Conservation (phyloP, 2,888 invertebrate species). For the Taenaris catops region DNA sequence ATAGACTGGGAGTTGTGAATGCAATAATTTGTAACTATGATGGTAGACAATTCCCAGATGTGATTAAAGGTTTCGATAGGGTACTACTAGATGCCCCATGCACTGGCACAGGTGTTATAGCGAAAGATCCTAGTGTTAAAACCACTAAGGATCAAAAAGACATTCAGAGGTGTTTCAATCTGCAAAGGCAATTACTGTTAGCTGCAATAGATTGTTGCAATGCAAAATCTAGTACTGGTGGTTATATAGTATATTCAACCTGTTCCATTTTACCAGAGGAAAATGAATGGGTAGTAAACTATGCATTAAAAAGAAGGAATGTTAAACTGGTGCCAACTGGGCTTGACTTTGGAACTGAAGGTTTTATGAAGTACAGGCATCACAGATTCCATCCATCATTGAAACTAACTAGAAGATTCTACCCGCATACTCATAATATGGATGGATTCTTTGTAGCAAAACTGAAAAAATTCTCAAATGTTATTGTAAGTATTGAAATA, state of each 20-base stretch:
- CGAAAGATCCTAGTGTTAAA: conserved; percentile 98
- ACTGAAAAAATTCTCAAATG: conserved; percentile 96
- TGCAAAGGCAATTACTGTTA: conserved; percentile 94
- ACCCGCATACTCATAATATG: conserved; percentile 99
- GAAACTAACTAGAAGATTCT: conserved; percentile 93
- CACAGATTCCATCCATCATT: conserved; percentile 94
- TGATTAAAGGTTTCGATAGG: conserved; percentile 96
- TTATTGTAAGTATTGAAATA: conserved; percentile 60
- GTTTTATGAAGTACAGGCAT: conserved; percentile 93
- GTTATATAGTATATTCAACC: conserved; percentile 98
- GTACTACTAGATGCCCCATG: conserved; percentile 98
- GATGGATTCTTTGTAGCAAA: conserved; percentile 99
- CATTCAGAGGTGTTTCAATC: conserved; percentile 93
- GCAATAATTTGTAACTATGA: conserved; percentile 94
- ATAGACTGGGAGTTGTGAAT: conserved; percentile 97
- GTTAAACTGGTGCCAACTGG: conserved; percentile 97
- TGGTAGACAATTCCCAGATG: conserved; percentile 90
- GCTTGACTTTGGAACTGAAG: conserved; percentile 96
- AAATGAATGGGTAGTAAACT: conserved; percentile 98
- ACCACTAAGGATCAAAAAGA: conserved; percentile 93
- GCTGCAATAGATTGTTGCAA: conserved; percentile 98
- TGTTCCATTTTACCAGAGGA: conserved; percentile 99
- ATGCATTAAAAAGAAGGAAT: conserved; percentile 94
- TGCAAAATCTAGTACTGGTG: conserved; percentile 94
- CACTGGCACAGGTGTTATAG: conserved; percentile 98